Conservation (phyloP, 2,797 vertebrate species). For the Dromococcyx pavoninus region DNA sequence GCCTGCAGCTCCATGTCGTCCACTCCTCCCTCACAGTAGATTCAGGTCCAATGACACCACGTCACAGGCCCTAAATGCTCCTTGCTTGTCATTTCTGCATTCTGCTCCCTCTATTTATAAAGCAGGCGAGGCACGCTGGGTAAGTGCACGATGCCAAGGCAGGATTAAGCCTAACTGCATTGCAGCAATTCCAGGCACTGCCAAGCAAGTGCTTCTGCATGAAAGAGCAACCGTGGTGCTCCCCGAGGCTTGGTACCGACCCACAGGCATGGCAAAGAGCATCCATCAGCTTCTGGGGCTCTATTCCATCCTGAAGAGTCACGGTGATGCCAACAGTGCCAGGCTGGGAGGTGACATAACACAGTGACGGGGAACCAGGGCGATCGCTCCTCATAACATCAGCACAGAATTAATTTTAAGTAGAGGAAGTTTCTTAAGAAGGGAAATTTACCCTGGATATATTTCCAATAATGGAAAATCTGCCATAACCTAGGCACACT, state of each 20-base stretch:
- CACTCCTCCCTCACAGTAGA: not conserved
- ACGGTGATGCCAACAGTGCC: not conserved
- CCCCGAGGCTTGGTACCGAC: not conserved
- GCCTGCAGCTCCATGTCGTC: not conserved
- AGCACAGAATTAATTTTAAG: not conserved
- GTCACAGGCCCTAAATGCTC: not conserved
- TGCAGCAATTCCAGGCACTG: not conserved
- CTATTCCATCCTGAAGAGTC: not conserved
- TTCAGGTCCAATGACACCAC: not conserved
- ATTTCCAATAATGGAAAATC: not conserved
- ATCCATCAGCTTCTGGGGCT: not conserved
- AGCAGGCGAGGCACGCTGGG: not conserved
- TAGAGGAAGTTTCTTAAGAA: not conserved
- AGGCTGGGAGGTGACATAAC: accelerated
- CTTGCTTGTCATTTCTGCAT: not conserved
- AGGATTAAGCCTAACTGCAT: slow-evolving; percentile 40
- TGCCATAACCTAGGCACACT: accelerated
- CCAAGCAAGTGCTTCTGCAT: not conserved
- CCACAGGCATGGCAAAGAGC: not conserved
- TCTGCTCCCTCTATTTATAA: slow-evolving; percentile 59
- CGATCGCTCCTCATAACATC: not conserved
- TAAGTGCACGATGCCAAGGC: not conserved
- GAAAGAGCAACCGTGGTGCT: not conserved
- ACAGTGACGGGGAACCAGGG: not conserved
- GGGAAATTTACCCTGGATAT: not conserved